A percentile compares a stretch with the other conserved stretches of the same genome.
phyloP scores from a whole-genome alignment of 2,113 vertebrate species.

The Seriola quinqueradiata region DNA sequence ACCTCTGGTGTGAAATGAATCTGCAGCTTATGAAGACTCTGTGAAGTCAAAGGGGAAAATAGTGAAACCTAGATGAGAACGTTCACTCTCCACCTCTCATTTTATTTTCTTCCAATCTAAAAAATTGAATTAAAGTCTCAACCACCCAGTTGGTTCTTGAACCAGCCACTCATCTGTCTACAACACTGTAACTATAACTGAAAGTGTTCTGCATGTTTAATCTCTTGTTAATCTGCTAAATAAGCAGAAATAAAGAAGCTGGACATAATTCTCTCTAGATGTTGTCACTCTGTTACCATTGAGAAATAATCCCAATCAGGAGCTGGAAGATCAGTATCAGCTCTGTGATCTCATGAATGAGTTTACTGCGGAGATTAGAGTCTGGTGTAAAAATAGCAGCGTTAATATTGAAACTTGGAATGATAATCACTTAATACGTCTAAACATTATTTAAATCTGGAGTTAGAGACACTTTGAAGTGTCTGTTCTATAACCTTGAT shows the following conservation, averaged over 20 bases:
- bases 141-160: too few relatives aligned
- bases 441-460: slow-evolving; percentile 1
- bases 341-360: slow-evolving; percentile 27
- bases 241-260: not conserved
- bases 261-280: not conserved
- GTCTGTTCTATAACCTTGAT: not conserved
- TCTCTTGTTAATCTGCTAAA: not conserved
- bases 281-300: not conserved
- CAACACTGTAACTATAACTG: not conserved
- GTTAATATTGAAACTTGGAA: slow-evolving; percentile 3
- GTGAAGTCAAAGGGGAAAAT: not conserved
- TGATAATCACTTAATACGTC: slow-evolving; percentile 25
- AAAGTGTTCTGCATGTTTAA: not conserved
- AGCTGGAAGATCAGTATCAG: slow-evolving; percentile 16
- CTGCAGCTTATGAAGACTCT: too few relatives aligned
- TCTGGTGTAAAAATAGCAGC: slow-evolving; percentile 1
- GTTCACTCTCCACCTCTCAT: not conserved
- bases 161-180: not conserved
- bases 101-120: not conserved
- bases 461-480: slow-evolving; percentile 10
- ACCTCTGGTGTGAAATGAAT: not conserved
- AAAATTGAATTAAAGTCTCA: not conserved
- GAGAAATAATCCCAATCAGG: not conserved
- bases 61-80: not conserved
- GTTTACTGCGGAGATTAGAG: slow-evolving; percentile 16